A percentile compares a stretch with the other conserved stretches of the same genome.
Conservation (phyloP, 2,888 invertebrate species). For the Catocala sponsa region DNA sequence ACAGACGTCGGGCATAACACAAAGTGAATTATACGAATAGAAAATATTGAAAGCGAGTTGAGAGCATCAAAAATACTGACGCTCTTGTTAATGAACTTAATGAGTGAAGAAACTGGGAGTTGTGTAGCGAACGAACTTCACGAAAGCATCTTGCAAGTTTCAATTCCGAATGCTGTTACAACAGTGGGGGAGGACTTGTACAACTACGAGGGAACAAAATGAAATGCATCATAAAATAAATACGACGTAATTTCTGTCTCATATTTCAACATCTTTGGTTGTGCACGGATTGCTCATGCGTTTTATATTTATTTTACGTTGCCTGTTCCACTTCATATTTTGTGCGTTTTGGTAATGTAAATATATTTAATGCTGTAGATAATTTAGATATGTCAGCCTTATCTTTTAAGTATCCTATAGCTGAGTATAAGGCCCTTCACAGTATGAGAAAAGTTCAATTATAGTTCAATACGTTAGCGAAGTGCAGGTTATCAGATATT, state of each 20-base stretch:
- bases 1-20: conserved; percentile 73
- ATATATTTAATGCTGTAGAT: conserved; percentile 11
- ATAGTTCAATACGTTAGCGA: too few relatives aligned
- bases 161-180: conserved; percentile 73
- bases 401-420: too few relatives aligned
- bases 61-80: conserved; percentile 81
- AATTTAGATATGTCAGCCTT: too few relatives aligned
- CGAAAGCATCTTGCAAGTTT: conserved; percentile 76
- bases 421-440: too few relatives aligned
- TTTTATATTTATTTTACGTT: conserved; percentile 36
- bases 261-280: conserved; percentile 49
- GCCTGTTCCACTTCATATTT: conserved; percentile 40
- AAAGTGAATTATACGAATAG: conserved; percentile 79
- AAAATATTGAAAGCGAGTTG: conserved; percentile 79
- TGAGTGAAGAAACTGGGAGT: conserved; percentile 78
- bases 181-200: conserved; percentile 54
- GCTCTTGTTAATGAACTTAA: conserved; percentile 84
- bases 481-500: too few relatives aligned
- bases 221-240: conserved; percentile 73
- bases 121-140: conserved; percentile 71
- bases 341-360: conserved; percentile 14
- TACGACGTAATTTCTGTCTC: conserved; percentile 51
- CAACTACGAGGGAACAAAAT: conserved; percentile 65
- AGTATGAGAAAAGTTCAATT: too few relatives aligned
- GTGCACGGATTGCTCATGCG: conserved; percentile 30